Evolutionary conservation across 1,140 invertebrate genomes (phyloP), one percentile per base, ranked within the genome.

Genomic region (Leptinotarsa undecemlineata): DNA sequence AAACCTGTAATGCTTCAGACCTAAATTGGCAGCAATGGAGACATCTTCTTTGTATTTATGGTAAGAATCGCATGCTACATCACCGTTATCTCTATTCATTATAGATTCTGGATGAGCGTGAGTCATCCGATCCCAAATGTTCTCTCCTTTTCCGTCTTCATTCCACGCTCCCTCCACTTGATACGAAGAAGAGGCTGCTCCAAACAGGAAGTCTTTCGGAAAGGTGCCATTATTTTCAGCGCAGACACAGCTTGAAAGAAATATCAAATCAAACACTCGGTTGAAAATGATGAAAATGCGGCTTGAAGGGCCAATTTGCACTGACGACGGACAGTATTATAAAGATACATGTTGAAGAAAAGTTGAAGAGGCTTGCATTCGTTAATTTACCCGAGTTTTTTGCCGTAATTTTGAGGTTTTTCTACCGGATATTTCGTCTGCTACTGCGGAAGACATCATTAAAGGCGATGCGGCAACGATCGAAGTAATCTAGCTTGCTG

Each of bases 21-120:
- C 86, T 23, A 88, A 76, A n/a, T 82, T 79, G 75, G 88, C 85
- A 0, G 88, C 76, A 68, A 87, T 82, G 26, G 83, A 76, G 2
- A 90, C 84, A 76, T 90, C 89, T 69, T 89, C 84, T 78, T 86
- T 85, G 72, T 87, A 89, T 74, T 87, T 86, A 78, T 90, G 86
- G 75, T 90, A 91, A 21, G 88, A 88, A 80, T 90, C 87, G 64
- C 87, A 86, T 57, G 89, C 88, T 4, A 89, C 78, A 77, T 90
- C 88, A 8, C 87, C 89, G 74, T 85, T 89, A 1, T 83, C 84
- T 5, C 82, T 71, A 78, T 92, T 88, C 1, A 74, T 69, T 13
- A 91, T 88, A n/a, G 81, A 86, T 19, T 87, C 82, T 17, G 87
- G 85, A 76, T 86, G 79, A 4, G 86, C 76, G 75, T 91, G 89